These are phyloP conservation scores for Escarpia spicata DNA, from an alignment of 2,888 invertebrate genomes.

Conservation along the genomic window DNA sequence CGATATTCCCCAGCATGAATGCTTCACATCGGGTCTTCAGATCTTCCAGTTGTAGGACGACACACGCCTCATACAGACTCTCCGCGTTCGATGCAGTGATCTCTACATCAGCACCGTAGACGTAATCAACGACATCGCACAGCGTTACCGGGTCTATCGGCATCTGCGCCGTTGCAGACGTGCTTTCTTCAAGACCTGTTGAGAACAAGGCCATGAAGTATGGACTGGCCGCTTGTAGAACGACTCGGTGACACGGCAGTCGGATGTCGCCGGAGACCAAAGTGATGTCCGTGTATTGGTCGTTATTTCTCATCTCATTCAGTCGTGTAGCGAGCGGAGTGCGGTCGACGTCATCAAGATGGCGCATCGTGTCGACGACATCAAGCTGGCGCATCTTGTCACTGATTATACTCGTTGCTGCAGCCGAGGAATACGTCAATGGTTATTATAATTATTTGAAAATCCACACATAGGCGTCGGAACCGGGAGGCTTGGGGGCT, in stretches of 20 bases:
- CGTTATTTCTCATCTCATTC: slow-evolving; percentile 23
- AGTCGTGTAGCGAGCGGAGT: slow-evolving; percentile 20
- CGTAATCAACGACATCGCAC: slow-evolving; percentile 34
- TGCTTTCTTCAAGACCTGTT: slow-evolving; percentile 33
- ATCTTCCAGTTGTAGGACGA: slow-evolving; percentile 33
- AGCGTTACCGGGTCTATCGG: slow-evolving; percentile 29
- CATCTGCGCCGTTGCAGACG: slow-evolving; percentile 28
- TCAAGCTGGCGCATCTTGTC: too few relatives aligned
- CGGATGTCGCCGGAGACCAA: slow-evolving; percentile 26
- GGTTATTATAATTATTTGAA: too few relatives aligned
- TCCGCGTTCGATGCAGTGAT: slow-evolving; percentile 39
- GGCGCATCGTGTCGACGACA: neutral
- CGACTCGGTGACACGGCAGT: slow-evolving; percentile 35
- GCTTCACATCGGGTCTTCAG: slow-evolving; percentile 35
- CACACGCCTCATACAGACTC: slow-evolving; percentile 38
- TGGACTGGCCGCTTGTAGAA: slow-evolving; percentile 36
- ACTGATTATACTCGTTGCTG: too few relatives aligned
- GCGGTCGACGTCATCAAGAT: neutral
- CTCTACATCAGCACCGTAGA: slow-evolving; percentile 34
- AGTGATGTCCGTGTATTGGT: slow-evolving; percentile 33
- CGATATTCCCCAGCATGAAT: slow-evolving; percentile 36
- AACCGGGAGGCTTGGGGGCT: too few relatives aligned
- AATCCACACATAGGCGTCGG: too few relatives aligned
- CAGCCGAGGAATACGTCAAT: too few relatives aligned
- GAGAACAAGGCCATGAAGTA: slow-evolving; percentile 39